Base-by-base conservation (phyloP, 2,113 vertebrate species). In the Pelobates fuscus region DNA sequence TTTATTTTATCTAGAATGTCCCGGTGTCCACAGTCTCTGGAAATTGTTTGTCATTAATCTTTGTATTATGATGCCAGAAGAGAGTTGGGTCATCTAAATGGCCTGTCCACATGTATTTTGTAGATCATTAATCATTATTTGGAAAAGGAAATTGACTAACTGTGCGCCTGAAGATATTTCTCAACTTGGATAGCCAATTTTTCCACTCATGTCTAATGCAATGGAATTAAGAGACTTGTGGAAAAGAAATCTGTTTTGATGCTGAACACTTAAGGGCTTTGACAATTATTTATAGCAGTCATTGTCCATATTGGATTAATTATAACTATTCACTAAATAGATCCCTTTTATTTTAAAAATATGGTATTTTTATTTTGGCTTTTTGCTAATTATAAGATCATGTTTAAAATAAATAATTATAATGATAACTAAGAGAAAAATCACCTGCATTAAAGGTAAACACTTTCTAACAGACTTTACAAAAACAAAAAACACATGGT, bases 11-110 rank as follows among this genome's bases (percentile, higher is more conserved):
- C 29, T 68, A 68, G 58, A 68, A 60, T 61, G 41, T 67, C 65
- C 73, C 43, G 32, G 57, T 37, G 67, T 77, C 43, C 29, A 32
- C 43, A 23, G 37, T 46, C 64, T 32, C 57, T 68, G 57, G 63
- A 61, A 77, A 77, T 59, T 61, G 65, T 77, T 77, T 77, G 65
- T 68, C 73, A 77, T 77, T 77, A 77, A 77, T 77, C 73, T 77
- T 77, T 77, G 59, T 61, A 76, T 60, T 77, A 68, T 67, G 55
- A 68, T 77, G 65, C 73, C 73, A 77, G 67, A 37, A 77, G 55
- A 77, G 73, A 77, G 64, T 77, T 68, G 65, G 73, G 73, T 77
- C 73, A 77, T 77, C 73, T 77, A 77, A 77, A 77, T 77, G 73
- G 73, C 65, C 73, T 77, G 73, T 77, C 73, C 73, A 77, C 55